A percentile compares a stretch with the other conserved stretches of the same genome.
phyloP scores from a whole-genome alignment of 2,113 vertebrate genomes.

The Nerophis lumbriciformis region DNA sequence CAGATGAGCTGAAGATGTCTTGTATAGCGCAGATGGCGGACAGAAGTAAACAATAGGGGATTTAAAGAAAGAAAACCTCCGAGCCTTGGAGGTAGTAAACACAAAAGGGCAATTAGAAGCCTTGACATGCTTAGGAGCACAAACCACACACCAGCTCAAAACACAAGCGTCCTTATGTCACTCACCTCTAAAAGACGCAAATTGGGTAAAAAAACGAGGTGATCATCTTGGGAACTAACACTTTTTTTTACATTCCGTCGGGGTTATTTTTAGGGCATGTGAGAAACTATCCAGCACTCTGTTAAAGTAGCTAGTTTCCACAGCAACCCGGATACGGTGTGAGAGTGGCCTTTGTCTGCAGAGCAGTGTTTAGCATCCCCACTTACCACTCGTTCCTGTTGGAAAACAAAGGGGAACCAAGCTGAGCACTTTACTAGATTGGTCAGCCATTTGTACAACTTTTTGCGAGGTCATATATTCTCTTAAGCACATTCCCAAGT shows the following conservation, averaged over 20 bases:
- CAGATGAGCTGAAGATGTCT: background rate
- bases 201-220: background rate
- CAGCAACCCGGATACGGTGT: constrained; percentile 49
- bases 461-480: constrained; percentile 58
- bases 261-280: constrained; percentile 22
- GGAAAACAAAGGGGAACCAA: constrained; percentile 50
- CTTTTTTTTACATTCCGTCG: constrained; percentile 10
- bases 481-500: constrained; percentile 8
- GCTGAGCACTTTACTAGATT: constrained; percentile 51
- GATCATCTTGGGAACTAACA: constrained; percentile 5
- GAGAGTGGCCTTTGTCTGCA: constrained; percentile 62
- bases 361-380: constrained; percentile 56
- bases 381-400: constrained; percentile 62
- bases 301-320: constrained; percentile 42
- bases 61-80: constrained; percentile 12
- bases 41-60: constrained; percentile 5
- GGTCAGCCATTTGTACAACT: constrained; percentile 58
- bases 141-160: constrained; percentile 3
- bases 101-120: constrained; percentile 23
- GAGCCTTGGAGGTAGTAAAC: constrained; percentile 5
- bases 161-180: background rate
- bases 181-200: background rate
- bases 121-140: constrained; percentile 7
- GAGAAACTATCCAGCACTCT: constrained; percentile 26
- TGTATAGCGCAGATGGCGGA: constrained; percentile 38